These are phyloP conservation scores for Biston betularia DNA, from an alignment of 2,888 invertebrate genomes.

Conservation along the genomic window DNA sequence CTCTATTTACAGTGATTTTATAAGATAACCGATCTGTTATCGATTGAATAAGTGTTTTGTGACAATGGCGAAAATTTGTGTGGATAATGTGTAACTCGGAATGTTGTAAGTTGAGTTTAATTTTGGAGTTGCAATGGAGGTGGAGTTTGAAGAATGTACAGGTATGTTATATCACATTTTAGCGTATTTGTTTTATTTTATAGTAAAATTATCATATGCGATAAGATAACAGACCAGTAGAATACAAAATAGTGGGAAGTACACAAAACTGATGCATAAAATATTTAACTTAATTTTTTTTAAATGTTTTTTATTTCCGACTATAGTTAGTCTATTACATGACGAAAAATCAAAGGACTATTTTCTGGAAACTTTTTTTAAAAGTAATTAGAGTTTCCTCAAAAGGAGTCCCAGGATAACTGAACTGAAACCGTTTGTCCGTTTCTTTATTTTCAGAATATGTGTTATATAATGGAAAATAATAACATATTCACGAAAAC, in stretches of 20 bases:
- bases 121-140: slow-evolving; percentile 33
- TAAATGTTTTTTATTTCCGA: too few species aligned
- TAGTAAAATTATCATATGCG: slow-evolving; percentile 21
- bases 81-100: slow-evolving; percentile 17
- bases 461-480: too few species aligned
- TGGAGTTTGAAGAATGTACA: slow-evolving; percentile 42
- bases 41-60: slow-evolving; percentile 9
- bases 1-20: slow-evolving; percentile 39
- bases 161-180: slow-evolving; percentile 35
- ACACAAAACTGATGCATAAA: background rate
- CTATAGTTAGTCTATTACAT: too few species aligned
- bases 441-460: too few species aligned
- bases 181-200: slow-evolving; percentile 20
- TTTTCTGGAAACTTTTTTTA: too few species aligned
- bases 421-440: too few species aligned
- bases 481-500: too few species aligned
- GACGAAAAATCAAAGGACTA: too few species aligned
- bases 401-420: too few species aligned
- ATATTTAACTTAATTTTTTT: background rate
- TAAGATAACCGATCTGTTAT: slow-evolving; percentile 22
- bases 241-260: background rate
- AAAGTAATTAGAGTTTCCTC: too few species aligned
- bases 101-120: slow-evolving; percentile 6
- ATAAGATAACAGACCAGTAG: slow-evolving; percentile 7
- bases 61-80: slow-evolving; percentile 18